Conservation (phyloP, 2,797 vertebrate species). For the Nannoperca australis region DNA sequence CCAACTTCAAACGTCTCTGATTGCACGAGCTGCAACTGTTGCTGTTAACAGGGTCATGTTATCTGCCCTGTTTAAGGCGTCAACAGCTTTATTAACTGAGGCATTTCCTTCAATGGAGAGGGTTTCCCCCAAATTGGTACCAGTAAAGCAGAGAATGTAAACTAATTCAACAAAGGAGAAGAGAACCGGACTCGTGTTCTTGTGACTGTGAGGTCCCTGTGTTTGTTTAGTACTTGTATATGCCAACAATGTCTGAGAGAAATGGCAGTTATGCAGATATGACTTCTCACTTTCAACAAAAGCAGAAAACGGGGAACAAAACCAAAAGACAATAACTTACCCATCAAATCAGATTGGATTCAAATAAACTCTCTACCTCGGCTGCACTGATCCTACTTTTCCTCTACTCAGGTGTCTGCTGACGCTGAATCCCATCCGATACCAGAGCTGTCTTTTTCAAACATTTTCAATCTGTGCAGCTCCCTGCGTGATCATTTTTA, state of each 20-base stretch:
- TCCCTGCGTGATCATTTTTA: not conserved
- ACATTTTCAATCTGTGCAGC: not conserved
- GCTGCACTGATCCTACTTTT: not conserved
- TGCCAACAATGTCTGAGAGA: too few species aligned
- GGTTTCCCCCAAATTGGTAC: slow-evolving; percentile 52
- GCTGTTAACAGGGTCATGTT: slow-evolving; percentile 58
- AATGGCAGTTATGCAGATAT: not conserved
- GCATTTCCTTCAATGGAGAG: slow-evolving; percentile 68
- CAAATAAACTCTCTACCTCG: not conserved
- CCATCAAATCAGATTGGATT: not conserved
- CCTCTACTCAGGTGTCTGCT: not conserved
- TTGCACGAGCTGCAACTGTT: slow-evolving; percentile 57
- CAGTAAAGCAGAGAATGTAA: slow-evolving; percentile 47
- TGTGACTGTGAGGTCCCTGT: not conserved
- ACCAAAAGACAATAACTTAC: not conserved
- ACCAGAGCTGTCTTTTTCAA: not conserved
- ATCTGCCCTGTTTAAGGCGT: slow-evolving; percentile 45
- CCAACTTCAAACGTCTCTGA: slow-evolving; percentile 57
- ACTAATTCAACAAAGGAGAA: slow-evolving; percentile 41
- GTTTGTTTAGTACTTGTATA: too few species aligned
- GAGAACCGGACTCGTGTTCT: not conserved
- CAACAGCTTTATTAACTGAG: slow-evolving; percentile 64
- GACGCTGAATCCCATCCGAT: not conserved
- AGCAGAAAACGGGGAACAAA: not conserved
- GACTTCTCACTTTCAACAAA: slow-evolving; percentile 10